phyloP scores from a whole-genome alignment of 30 jellyfish, hydroid and myxozoan genomes.

The Chrysaora quinquecirrha region DNA sequence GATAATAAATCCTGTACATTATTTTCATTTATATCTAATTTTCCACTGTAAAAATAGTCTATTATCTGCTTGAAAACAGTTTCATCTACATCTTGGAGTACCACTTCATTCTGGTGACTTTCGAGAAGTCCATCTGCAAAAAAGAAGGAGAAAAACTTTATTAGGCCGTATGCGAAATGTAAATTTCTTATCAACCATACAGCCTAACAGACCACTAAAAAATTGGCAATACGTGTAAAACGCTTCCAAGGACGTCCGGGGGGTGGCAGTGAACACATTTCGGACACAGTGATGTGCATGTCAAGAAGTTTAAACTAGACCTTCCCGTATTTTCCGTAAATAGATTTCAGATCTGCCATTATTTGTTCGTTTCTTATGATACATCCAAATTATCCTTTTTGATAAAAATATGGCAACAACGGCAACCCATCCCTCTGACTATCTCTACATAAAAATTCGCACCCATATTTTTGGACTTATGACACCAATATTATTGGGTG shows the following conservation, averaged over 20 bases:
- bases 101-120: slow-evolving; percentile 67
- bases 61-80: slow-evolving; percentile 66
- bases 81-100: slow-evolving; percentile 70
- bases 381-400: too few relatives aligned
- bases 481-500: too few relatives aligned
- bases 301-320: neutral
- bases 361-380: too few relatives aligned
- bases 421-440: too few relatives aligned
- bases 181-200: too few relatives aligned
- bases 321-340: too few relatives aligned
- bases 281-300: neutral
- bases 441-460: too few relatives aligned
- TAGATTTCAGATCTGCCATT: too few relatives aligned
- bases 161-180: too few relatives aligned
- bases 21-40: slow-evolving; percentile 70
- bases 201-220: neutral
- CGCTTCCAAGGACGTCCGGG: neutral
- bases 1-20: slow-evolving; percentile 87
- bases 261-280: neutral
- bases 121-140: slow-evolving; percentile 91
- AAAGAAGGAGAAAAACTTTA: too few relatives aligned
- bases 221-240: neutral
- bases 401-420: too few relatives aligned
- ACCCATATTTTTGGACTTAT: too few relatives aligned
- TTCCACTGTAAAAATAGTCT: slow-evolving; percentile 87